These are phyloP conservation scores for Sitta europaea DNA, from an alignment of 2,113 vertebrate genomes.

Conservation along the genomic window DNA sequence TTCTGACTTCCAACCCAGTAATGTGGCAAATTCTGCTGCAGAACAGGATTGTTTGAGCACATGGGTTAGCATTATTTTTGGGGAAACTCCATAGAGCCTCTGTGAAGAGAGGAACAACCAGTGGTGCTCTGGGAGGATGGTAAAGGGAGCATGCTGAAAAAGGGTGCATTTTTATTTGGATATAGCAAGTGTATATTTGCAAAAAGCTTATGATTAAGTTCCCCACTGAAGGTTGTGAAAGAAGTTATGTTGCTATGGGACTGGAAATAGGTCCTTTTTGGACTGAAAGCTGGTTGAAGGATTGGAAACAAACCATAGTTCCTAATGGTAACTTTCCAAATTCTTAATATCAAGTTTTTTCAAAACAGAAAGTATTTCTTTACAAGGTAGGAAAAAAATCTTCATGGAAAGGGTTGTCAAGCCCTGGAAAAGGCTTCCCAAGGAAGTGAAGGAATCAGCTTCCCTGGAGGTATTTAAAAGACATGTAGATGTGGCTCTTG, in stretches of 20 bases:
- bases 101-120: background rate
- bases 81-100: background rate
- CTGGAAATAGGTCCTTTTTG: background rate
- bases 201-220: background rate
- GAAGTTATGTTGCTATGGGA: background rate
- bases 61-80: background rate
- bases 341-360: background rate
- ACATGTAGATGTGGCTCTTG: background rate
- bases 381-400: background rate
- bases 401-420: background rate
- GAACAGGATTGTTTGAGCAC: background rate
- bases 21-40: background rate
- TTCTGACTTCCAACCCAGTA: background rate
- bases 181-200: background rate
- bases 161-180: background rate
- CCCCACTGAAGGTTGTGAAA: background rate
- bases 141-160: background rate
- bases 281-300: background rate
- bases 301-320: background rate
- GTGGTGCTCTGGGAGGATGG: background rate
- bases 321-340: background rate
- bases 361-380: background rate
- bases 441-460: background rate
- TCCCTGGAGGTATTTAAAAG: background rate
- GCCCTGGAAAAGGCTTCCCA: background rate